A percentile compares a stretch with the other conserved stretches of the same genome.
Evolutionary conservation across 1,140 invertebrate genomes (phyloP).

Genomic region (Brachionus paranguensis): DNA sequence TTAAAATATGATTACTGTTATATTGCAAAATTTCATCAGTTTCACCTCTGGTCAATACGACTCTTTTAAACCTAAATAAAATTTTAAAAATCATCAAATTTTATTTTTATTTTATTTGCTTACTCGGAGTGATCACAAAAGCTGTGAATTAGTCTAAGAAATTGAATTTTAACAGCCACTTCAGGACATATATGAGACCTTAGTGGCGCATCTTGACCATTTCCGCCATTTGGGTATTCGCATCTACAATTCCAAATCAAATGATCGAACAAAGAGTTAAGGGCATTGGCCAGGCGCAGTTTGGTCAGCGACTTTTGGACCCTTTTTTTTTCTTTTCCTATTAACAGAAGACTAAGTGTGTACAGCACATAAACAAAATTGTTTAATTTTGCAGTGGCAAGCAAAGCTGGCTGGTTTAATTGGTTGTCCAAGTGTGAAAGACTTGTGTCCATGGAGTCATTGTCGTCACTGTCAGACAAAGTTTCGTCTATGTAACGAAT

Average conservation of each 20-base stretch:
- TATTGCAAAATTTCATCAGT: constrained; percentile 54
- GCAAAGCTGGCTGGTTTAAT: constrained; percentile 48
- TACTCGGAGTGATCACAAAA: constrained; percentile 59
- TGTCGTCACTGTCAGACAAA: constrained; percentile 49
- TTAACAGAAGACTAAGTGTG: constrained; percentile 55
- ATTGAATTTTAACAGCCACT: constrained; percentile 58
- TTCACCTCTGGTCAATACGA: constrained; percentile 54
- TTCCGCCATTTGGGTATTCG: constrained; percentile 48
- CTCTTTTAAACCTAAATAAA: constrained; percentile 55
- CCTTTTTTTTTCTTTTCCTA: constrained; percentile 57
- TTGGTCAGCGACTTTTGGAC: constrained; percentile 56
- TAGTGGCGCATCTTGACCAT: constrained; percentile 57
- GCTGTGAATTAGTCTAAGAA: constrained; percentile 56
- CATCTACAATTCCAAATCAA: constrained; percentile 56
- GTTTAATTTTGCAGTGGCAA: constrained; percentile 52
- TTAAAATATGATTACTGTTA: constrained; percentile 47
- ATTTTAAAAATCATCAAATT: not conserved
- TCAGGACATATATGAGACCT: constrained; percentile 56
- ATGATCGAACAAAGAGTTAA: constrained; percentile 57
- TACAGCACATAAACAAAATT: constrained; percentile 57
- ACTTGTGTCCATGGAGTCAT: constrained; percentile 44
- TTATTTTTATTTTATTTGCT: not conserved
- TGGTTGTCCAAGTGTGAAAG: not conserved
- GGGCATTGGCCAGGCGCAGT: constrained; percentile 52
- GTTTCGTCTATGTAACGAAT: constrained; percentile 45